A percentile compares a stretch with the other conserved stretches of the same genome.
These are phyloP conservation scores for Mesodorylaimus sp. DNA, from an alignment of 2,888 invertebrate species.

Conservation along the genomic window DNA sequence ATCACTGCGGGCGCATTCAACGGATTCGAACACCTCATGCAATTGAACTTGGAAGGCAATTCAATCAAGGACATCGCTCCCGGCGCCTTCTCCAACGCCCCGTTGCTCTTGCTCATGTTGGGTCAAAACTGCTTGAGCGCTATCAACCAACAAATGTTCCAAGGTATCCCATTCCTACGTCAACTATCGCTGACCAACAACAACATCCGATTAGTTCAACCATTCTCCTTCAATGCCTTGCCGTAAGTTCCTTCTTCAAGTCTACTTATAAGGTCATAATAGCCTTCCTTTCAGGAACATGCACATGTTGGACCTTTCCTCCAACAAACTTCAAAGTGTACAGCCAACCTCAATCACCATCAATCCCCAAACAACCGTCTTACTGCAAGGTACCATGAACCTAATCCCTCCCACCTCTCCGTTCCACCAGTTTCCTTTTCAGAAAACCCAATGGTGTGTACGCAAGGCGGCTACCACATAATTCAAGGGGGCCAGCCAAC, in stretches of 20 bases:
- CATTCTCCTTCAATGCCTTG: constrained; percentile 49
- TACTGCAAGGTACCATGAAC: constrained; percentile 20
- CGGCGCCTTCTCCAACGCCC: constrained; percentile 27
- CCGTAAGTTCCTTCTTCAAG: too few relatives aligned
- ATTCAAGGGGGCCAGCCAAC: constrained; percentile 27
- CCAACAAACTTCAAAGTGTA: constrained; percentile 41
- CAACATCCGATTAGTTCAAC: constrained; percentile 24
- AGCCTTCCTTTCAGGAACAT: too few relatives aligned
- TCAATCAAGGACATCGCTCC: constrained; percentile 21
- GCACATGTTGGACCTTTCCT: constrained; percentile 67
- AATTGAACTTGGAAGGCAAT: constrained; percentile 28
- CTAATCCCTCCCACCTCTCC: background rate
- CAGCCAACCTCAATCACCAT: constrained; percentile 21
- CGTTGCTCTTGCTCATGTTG: constrained; percentile 27
- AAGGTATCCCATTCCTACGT: constrained; percentile 26
- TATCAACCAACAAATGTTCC: constrained; percentile 16
- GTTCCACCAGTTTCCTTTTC: constrained; percentile 7
- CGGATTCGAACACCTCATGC: constrained; percentile 26
- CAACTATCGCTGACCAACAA: constrained; percentile 28
- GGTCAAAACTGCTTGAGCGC: constrained; percentile 26
- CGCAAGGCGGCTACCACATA: constrained; percentile 27
- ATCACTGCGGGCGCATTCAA: constrained; percentile 1
- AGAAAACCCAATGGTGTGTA: constrained; percentile 30
- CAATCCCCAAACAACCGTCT: constrained; percentile 21
- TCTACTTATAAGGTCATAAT: too few relatives aligned